phyloP scores from a whole-genome alignment of 2,888 invertebrate genomes.

The Pristionchus maxplancki region DNA sequence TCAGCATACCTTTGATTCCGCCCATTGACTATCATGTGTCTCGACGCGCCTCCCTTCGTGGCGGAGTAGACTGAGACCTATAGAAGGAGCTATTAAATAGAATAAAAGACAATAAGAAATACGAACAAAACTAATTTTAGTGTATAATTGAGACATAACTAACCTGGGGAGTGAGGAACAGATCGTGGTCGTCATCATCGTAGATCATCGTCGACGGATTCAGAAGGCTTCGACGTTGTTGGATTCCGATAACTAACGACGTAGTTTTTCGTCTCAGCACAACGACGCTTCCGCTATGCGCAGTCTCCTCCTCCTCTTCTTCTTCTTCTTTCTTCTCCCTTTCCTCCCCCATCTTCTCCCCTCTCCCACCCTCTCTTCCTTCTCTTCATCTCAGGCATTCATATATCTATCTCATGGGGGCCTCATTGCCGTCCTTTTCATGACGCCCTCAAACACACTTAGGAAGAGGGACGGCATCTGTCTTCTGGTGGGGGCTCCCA shows the following conservation, averaged over 20 bases:
- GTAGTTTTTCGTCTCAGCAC: background rate
- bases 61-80: slow-evolving; percentile 59
- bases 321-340: slow-evolving; percentile 30
- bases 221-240: background rate
- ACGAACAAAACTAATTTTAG: too few relatives aligned
- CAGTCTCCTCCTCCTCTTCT: background rate
- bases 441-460: slow-evolving; percentile 34
- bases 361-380: background rate
- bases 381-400: slow-evolving; percentile 45
- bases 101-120: background rate
- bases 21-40: slow-evolving; percentile 75
- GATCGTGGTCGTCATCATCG: slow-evolving; percentile 72
- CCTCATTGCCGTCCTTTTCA: slow-evolving; percentile 45
- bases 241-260: background rate
- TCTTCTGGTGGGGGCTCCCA: background rate
- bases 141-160: too few relatives aligned
- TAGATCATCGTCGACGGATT: slow-evolving; percentile 52
- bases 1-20: slow-evolving; percentile 63
- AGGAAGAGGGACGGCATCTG: background rate
- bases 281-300: slow-evolving; percentile 21
- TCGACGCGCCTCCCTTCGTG: slow-evolving; percentile 69
- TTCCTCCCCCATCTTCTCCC: background rate
- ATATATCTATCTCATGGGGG: slow-evolving; percentile 40
- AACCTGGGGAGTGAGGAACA: slow-evolving; percentile 71
- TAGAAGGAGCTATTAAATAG: background rate